Percentiles rank a stretch among this genome's conserved stretches.
Evolutionary conservation across 2,797 vertebrate species (phyloP).

Genomic region (Mus caroli): DNA sequence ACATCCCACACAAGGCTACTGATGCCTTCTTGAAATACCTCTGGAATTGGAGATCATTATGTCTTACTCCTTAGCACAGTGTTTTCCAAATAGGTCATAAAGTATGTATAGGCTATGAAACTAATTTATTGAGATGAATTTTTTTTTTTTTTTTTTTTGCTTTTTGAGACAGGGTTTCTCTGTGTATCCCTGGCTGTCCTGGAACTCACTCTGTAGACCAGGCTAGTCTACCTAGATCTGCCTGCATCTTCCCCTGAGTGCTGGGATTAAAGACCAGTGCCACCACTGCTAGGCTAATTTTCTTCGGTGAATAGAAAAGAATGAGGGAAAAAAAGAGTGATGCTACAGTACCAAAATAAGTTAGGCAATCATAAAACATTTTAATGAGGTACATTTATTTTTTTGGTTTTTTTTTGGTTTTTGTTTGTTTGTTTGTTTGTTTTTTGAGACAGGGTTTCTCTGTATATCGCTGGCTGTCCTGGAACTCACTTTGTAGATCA

Average conservation of each 20-base stretch:
- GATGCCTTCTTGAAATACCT: slow-evolving; percentile 30
- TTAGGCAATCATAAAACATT: not conserved
- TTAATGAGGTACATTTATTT: slow-evolving; percentile 1
- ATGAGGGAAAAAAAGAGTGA: not conserved
- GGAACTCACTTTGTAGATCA: too few species aligned
- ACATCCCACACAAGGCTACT: not conserved
- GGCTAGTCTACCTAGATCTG: not conserved
- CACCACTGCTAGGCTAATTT: not conserved
- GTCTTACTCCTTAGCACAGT: not conserved
- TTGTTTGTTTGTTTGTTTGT: too few species aligned
- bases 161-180: not conserved
- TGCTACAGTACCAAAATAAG: not conserved
- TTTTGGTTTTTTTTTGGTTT: too few species aligned
- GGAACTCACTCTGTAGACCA: not conserved
- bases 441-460: too few species aligned
- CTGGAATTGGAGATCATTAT: slow-evolving; percentile 53
- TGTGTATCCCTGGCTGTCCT: not conserved
- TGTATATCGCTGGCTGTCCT: too few species aligned
- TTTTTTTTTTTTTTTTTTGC: not conserved
- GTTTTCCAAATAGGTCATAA: slow-evolving; percentile 46
- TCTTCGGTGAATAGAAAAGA: slow-evolving; percentile 14
- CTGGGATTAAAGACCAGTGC: not conserved
- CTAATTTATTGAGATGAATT: slow-evolving; percentile 56
- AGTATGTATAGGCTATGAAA: not conserved
- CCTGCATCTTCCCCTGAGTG: not conserved